Evolutionary conservation across 2,888 invertebrate genomes (phyloP).

Genomic region (Alloscopus bannaensis): DNA sequence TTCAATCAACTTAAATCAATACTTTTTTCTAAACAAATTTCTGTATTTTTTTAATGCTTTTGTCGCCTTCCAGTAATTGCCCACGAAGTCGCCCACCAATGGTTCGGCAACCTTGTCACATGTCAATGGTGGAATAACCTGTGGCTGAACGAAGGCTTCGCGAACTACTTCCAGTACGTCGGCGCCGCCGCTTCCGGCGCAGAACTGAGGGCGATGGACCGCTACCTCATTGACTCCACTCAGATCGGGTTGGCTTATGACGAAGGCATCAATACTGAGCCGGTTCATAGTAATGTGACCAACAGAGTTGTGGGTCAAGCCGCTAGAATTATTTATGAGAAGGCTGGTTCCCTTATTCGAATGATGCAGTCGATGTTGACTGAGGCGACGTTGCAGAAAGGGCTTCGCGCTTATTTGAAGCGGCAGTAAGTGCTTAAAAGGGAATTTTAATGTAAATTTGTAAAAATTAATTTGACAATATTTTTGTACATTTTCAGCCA

Average conservation of each 20-base stretch:
- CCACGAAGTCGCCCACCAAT: conserved; percentile 48
- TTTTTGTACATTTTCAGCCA: conserved; percentile 71
- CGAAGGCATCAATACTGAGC: conserved; percentile 32
- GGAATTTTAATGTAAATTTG: conserved; percentile 44
- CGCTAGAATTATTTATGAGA: conserved; percentile 35
- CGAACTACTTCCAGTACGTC: conserved; percentile 56
- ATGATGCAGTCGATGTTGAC: conserved; percentile 74
- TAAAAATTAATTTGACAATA: background rate
- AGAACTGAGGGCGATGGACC: conserved; percentile 46
- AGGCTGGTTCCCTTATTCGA: conserved; percentile 33
- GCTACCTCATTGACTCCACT: conserved; percentile 53
- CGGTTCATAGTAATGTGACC: conserved; percentile 25
- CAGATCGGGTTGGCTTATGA: conserved; percentile 65
- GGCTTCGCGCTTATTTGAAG: conserved; percentile 71
- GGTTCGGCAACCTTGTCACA: conserved; percentile 59
- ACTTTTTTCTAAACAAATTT: no score
- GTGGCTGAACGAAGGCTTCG: conserved; percentile 58
- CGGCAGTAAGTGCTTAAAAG: conserved; percentile 49
- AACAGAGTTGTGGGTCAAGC: conserved; percentile 32
- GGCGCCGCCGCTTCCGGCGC: conserved; percentile 40
- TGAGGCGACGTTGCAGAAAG: conserved; percentile 76
- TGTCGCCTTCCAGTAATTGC: conserved; percentile 33
- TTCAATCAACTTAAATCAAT: conserved; percentile 52
- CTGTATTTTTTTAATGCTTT: no score
- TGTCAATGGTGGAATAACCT: conserved; percentile 55